Evolutionary conservation across 2,888 invertebrate species (phyloP), one percentile per base, ranked within the genome.

Genomic region (Erannis defoliaria): DNA sequence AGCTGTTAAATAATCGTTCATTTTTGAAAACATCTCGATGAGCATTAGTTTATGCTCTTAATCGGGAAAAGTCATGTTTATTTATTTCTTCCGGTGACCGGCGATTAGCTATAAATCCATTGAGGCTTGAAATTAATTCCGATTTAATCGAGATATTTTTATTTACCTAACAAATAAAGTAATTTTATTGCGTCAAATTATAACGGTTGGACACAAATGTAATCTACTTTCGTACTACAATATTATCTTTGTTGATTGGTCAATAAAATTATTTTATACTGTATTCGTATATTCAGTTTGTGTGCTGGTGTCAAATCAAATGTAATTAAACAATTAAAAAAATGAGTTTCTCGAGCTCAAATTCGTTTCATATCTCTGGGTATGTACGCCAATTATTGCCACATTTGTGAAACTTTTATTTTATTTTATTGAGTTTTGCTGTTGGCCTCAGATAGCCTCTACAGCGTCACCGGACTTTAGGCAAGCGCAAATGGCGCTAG

Each of bases 101-200:
- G 84, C 73, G 76, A 73, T 78, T 67, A 73, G 68, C 73, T 74
- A 81, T 88, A 86, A 86, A 86, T 88, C 82, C 74, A 74, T 80
- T 73, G 75, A 68, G 66, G 68, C 68, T 71, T 67, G 45, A 51
- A 54, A 67, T 64, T 45, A 48, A 51, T 56, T 12, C 43, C 38
- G 38, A 45, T 55, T 61, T 50, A 56, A 61, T 62, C 56, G 33
- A 46, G 55, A 56, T 42, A 14, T 16, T 29, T 19, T 54, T 54
- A 48, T 55, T 62, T 54, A 29, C 42, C 54, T 45, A 31, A 49
- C 54, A 49, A 35, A 49, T 55, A 60, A 59, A 58, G 62, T 64
- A 5, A 48, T 57, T 55, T 60, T 59, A 65, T 64, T 45, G 49
- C 35, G 60, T 64, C 62, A 61, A 65, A 68, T 67, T 51, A 49